Percentiles rank a stretch among this genome's conserved stretches.
These are phyloP conservation scores for Phaenicophaeus curvirostris DNA, from an alignment of 2,797 vertebrate species.

Conservation along the genomic window DNA sequence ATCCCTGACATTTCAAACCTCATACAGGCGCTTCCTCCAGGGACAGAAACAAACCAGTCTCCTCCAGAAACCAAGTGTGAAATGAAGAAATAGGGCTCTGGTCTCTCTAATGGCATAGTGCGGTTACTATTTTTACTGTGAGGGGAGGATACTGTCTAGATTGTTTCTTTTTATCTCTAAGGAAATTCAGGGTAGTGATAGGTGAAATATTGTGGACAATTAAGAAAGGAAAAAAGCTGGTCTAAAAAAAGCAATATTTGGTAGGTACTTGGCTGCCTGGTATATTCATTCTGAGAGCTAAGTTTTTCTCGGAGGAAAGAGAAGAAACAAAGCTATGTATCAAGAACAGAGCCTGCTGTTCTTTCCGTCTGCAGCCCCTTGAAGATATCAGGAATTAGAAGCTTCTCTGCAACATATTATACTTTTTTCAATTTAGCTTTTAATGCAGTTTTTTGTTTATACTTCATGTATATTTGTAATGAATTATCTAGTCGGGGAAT, in stretches of 20 bases:
- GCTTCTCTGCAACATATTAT: neutral
- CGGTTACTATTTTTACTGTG: slow-evolving; percentile 47
- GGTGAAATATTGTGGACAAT: slow-evolving; percentile 61
- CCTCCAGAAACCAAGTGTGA: slow-evolving; percentile 60
- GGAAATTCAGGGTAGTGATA: slow-evolving; percentile 42
- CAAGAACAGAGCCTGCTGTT: neutral
- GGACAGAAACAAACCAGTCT: slow-evolving; percentile 70
- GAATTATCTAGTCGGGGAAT: neutral
- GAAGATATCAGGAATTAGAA: slow-evolving; percentile 2
- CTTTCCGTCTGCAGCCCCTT: neutral
- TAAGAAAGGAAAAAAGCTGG: slow-evolving; percentile 36
- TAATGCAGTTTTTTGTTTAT: neutral
- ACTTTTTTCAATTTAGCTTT: neutral
- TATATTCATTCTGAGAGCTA: slow-evolving; percentile 29
- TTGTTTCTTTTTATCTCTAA: slow-evolving; percentile 54
- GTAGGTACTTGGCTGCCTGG: slow-evolving; percentile 7
- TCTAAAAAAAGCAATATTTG: slow-evolving; percentile 44
- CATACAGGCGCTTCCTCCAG: slow-evolving; percentile 60
- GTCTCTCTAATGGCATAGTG: slow-evolving; percentile 13
- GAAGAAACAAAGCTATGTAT: slow-evolving; percentile 25
- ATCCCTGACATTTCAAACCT: slow-evolving; percentile 74
- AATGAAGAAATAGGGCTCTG: slow-evolving; percentile 64
- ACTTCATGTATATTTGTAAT: neutral
- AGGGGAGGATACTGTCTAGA: neutral
- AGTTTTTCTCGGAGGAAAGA: slow-evolving; percentile 44